Conservation (phyloP, 2,797 vertebrate genomes). For the Crypturellus tataupa region DNA sequence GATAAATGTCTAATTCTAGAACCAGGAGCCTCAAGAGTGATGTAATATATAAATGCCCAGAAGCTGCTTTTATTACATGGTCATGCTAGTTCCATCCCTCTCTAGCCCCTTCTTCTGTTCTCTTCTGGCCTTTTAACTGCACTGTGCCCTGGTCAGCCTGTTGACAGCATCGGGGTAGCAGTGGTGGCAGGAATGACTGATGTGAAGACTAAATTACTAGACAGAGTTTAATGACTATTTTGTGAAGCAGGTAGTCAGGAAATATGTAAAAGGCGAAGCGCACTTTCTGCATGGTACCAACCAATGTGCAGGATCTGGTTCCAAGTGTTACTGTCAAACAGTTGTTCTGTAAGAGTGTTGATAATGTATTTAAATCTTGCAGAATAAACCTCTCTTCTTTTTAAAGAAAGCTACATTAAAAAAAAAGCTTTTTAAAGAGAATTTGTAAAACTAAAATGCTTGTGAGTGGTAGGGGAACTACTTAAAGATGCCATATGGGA, state of each 20-base stretch:
- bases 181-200: background rate
- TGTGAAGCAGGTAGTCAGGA: conserved; percentile 13
- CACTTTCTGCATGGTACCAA: background rate
- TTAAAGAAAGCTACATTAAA: background rate
- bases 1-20: background rate
- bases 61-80: background rate
- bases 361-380: background rate
- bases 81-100: background rate
- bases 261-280: background rate
- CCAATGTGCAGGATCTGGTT: background rate
- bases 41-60: background rate
- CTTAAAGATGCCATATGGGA: background rate
- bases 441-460: background rate
- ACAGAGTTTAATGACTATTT: conserved; percentile 16
- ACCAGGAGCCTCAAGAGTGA: background rate
- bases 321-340: background rate
- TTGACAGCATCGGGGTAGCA: background rate
- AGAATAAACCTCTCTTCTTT: background rate
- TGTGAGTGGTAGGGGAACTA: background rate
- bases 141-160: background rate
- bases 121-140: background rate
- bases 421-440: background rate
- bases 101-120: background rate
- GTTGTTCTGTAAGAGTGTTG: background rate
- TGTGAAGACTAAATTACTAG: conserved; percentile 11